phyloP scores from a whole-genome alignment of 2,888 invertebrate species.

The Alsophila aescularia region DNA sequence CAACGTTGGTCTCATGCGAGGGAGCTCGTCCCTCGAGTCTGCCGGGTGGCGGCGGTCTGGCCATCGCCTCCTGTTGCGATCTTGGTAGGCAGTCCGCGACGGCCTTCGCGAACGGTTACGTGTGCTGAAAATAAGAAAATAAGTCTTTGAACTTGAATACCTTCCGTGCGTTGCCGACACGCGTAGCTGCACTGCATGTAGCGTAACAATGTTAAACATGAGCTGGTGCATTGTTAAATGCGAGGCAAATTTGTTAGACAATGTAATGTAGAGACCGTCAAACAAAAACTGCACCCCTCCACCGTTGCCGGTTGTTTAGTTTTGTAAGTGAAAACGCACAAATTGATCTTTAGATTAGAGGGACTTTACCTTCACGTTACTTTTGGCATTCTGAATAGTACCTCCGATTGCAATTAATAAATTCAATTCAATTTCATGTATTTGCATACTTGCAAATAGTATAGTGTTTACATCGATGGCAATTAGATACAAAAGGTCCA shows the following conservation, averaged over 20 bases:
- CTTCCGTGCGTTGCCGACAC: slow-evolving; percentile 46
- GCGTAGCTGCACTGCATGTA: slow-evolving; percentile 40
- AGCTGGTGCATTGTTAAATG: slow-evolving; percentile 34
- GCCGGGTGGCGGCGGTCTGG: slow-evolving; percentile 52
- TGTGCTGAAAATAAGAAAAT: slow-evolving; percentile 53
- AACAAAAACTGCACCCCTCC: no score
- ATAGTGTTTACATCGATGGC: no score
- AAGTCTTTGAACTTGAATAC: slow-evolving; percentile 57
- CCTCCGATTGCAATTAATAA: no score
- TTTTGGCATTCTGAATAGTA: no score
- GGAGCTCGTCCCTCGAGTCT: slow-evolving; percentile 30
- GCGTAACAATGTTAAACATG: slow-evolving; percentile 30
- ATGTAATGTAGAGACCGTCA: background rate
- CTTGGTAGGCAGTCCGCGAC: slow-evolving; percentile 62
- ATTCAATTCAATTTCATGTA: no score
- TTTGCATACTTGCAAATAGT: no score
- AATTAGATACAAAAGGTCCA: no score
- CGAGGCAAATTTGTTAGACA: slow-evolving; percentile 3
- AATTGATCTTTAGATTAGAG: no score
- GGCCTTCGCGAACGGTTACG: slow-evolving; percentile 63
- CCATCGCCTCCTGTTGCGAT: slow-evolving; percentile 64
- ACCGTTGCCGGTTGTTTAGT: no score
- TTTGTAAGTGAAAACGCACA: no score
- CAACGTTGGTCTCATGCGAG: slow-evolving; percentile 38
- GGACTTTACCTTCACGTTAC: no score